Evolutionary conservation across 2,113 vertebrate genomes (phyloP).

Genomic region (Montifringilla adamsi): DNA sequence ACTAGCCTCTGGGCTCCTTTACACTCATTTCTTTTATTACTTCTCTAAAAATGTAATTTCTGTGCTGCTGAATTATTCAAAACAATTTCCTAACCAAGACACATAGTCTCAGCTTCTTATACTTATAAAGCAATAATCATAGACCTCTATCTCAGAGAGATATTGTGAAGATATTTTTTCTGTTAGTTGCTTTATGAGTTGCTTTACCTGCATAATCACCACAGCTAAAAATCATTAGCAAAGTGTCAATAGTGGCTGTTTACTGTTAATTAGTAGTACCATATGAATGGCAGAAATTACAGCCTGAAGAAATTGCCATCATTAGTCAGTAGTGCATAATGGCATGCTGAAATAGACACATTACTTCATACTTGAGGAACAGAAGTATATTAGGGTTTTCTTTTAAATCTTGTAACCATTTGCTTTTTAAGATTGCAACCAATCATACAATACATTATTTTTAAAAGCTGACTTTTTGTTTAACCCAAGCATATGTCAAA

Average conservation of each 20-base stretch:
- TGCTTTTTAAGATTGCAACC: not conserved
- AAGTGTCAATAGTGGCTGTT: not conserved
- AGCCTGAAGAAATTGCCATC: not conserved
- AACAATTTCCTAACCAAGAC: not conserved
- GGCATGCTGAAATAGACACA: not conserved
- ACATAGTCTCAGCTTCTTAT: not conserved
- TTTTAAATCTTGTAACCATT: not conserved
- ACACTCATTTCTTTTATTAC: not conserved
- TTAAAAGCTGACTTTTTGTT: not conserved
- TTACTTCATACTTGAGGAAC: not conserved
- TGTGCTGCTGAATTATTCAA: not conserved
- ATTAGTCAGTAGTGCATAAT: not conserved
- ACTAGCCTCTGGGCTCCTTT: not conserved
- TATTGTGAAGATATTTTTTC: not conserved
- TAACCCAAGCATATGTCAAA: not conserved
- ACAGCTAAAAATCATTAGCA: not conserved
- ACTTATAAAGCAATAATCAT: not conserved
- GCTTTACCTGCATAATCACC: not conserved
- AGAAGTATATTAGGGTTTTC: not conserved
- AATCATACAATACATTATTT: not conserved
- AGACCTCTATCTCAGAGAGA: not conserved
- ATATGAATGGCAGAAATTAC: not conserved
- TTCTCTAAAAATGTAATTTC: not conserved
- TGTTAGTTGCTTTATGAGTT: not conserved
- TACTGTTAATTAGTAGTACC: not conserved